phyloP scores from a whole-genome alignment of 2,888 invertebrate genomes.

The Toxonevra muliebris region DNA sequence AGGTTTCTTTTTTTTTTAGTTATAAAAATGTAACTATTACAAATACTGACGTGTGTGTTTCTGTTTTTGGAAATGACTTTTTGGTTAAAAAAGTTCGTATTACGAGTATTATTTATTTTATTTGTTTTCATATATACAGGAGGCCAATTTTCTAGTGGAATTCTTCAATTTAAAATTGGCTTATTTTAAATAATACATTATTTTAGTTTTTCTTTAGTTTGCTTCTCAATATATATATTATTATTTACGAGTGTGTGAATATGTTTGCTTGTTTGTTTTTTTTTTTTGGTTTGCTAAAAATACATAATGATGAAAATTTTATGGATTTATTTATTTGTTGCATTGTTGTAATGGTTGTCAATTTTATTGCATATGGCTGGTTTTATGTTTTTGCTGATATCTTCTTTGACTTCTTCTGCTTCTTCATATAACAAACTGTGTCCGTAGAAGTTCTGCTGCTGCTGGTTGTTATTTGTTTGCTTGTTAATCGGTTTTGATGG shows the following conservation, averaged over 20 bases:
- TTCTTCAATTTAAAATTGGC: background rate
- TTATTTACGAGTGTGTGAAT: background rate
- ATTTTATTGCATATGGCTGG: background rate
- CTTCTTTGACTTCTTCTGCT: background rate
- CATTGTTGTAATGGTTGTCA: background rate
- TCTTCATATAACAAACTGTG: background rate
- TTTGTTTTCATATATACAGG: conserved; percentile 8
- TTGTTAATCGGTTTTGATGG: conserved; percentile 19
- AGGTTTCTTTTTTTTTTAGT: conserved; percentile 9
- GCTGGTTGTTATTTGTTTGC: background rate
- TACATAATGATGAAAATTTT: conserved; percentile 13
- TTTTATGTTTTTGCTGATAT: background rate
- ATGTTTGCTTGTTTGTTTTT: too few species aligned
- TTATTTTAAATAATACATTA: background rate
- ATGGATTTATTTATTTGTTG: background rate
- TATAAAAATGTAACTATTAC: conserved; percentile 29
- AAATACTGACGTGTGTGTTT: conserved; percentile 13
- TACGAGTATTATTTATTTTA: background rate
- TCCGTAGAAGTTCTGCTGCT: background rate
- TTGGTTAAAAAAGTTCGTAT: background rate
- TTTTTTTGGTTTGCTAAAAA: conserved; percentile 9
- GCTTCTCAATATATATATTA: background rate
- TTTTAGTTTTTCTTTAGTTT: background rate
- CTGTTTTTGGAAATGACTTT: background rate
- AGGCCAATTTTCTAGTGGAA: background rate